These are phyloP conservation scores for Tragopan temminckii DNA, from an alignment of 2,797 vertebrate genomes.

Conservation along the genomic window DNA sequence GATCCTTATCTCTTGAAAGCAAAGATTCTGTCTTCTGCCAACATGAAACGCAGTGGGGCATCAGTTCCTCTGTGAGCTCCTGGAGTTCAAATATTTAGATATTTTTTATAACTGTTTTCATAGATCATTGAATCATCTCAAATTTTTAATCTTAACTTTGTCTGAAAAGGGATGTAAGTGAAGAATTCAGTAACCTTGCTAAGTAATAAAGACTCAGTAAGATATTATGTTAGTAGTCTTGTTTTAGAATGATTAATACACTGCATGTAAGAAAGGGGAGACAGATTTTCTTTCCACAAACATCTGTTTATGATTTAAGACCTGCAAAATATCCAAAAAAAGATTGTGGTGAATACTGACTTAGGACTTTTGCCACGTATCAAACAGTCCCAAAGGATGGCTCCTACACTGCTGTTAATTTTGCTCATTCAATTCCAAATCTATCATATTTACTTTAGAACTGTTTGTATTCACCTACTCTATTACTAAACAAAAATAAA, in stretches of 20 bases:
- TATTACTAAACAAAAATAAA: not conserved
- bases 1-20: not conserved
- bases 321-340: slow-evolving; percentile 45
- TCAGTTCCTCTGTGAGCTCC: not conserved
- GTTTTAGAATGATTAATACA: slow-evolving; percentile 72
- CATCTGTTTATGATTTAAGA: slow-evolving; percentile 77
- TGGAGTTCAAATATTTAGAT: not conserved
- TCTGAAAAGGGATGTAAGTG: slow-evolving; percentile 38
- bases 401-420: slow-evolving; percentile 21
- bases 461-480: not conserved
- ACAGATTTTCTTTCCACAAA: slow-evolving; percentile 41
- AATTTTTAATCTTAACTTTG: slow-evolving; percentile 58
- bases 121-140: not conserved
- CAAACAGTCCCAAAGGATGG: not conserved
- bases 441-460: not conserved
- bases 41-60: not conserved
- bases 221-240: slow-evolving; percentile 65
- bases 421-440: slow-evolving; percentile 7
- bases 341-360: slow-evolving; percentile 38
- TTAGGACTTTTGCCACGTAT: slow-evolving; percentile 33
- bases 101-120: not conserved
- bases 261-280: slow-evolving; percentile 44
- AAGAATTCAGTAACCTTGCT: slow-evolving; percentile 43
- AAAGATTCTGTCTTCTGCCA: not conserved
- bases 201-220: slow-evolving; percentile 62